A percentile compares a stretch with the other conserved stretches of the same genome.
phyloP scores from a whole-genome alignment of 2,797 vertebrate genomes.

The Hypotaenidia philippensis region DNA sequence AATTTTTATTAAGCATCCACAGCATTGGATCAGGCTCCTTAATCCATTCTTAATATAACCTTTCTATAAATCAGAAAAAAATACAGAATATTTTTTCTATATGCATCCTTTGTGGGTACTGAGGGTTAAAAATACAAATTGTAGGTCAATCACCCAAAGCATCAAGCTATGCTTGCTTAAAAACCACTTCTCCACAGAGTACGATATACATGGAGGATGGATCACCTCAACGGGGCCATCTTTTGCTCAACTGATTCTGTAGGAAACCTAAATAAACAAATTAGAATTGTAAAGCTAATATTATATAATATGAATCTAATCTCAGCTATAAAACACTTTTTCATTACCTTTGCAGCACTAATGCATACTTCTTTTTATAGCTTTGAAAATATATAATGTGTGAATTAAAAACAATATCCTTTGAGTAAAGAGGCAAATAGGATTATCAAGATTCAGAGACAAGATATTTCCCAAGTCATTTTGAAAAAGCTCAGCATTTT shows the following conservation, averaged over 20 bases:
- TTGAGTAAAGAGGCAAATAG: not conserved
- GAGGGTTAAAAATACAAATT: not conserved
- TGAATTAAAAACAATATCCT: not conserved
- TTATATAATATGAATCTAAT: not conserved
- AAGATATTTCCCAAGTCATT: not conserved
- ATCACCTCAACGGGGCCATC: not conserved
- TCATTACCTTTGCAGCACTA: not conserved
- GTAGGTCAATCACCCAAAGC: not conserved
- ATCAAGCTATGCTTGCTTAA: not conserved
- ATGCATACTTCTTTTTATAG: fast-evolving
- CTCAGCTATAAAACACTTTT: not conserved
- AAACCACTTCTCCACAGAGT: not conserved
- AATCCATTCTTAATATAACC: not conserved
- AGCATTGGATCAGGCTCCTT: not conserved
- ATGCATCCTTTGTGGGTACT: not conserved
- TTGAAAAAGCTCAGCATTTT: not conserved
- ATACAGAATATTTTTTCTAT: not conserved
- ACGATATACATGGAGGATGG: not conserved
- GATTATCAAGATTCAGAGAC: not conserved
- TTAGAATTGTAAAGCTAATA: not conserved
- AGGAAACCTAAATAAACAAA: not conserved
- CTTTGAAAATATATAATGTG: not conserved
- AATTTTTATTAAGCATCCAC: not conserved
- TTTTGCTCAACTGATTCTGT: not conserved
- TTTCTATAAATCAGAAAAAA: not conserved